A percentile compares a stretch with the other conserved stretches of the same genome.
phyloP scores from a whole-genome alignment of 2,888 invertebrate genomes.

The Perdita meconis region DNA sequence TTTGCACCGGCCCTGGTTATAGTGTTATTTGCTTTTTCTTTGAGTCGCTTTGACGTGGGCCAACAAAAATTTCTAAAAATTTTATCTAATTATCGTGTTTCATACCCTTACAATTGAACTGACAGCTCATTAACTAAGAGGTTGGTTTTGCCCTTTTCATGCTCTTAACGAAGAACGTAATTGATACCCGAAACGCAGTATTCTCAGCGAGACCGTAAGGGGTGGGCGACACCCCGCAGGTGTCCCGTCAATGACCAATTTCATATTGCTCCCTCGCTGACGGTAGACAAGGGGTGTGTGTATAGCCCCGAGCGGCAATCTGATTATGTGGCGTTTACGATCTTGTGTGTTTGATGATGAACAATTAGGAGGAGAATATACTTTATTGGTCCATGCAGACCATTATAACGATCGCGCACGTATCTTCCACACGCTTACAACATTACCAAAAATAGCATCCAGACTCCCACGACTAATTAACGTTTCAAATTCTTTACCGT shows the following conservation, averaged over 20 bases:
- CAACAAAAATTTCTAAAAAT: no score
- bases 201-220: neutral
- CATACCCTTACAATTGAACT: no score
- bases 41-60: no score
- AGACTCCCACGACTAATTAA: no score
- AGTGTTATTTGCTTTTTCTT: no score
- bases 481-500: no score
- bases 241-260: conserved; percentile 27
- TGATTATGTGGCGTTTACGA: conserved; percentile 31
- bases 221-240: conserved; percentile 23
- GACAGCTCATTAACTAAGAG: neutral
- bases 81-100: no score
- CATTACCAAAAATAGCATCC: no score
- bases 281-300: conserved; percentile 2
- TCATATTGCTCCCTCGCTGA: conserved; percentile 17
- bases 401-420: neutral
- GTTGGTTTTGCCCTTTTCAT: neutral
- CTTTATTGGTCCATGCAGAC: conserved; percentile 6
- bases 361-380: conserved; percentile 2
- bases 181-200: neutral
- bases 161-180: neutral
- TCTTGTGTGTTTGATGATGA: conserved; percentile 33
- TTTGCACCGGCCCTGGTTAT: no score
- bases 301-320: conserved; percentile 48
- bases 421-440: no score